Conservation (phyloP, 2,888 invertebrate genomes). For the Serrognathus titanus region DNA sequence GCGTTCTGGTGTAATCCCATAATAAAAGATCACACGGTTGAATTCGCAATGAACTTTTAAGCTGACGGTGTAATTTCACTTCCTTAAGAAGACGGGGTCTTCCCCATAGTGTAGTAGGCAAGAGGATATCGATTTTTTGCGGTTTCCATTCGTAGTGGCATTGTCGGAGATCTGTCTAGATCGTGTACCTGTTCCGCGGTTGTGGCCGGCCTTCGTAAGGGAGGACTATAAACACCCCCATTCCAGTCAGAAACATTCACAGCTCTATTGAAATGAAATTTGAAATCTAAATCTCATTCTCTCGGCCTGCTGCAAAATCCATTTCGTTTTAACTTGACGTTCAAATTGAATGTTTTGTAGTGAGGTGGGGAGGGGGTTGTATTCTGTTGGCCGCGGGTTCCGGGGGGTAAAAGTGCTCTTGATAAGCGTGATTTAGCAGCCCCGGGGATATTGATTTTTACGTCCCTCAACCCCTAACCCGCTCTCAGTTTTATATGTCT, state of each 20-base stretch:
- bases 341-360: constrained; percentile 61
- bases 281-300: constrained; percentile 52
- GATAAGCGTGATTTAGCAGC: constrained; percentile 72
- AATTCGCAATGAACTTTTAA: no score
- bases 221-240: constrained; percentile 7
- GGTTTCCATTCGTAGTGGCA: no score
- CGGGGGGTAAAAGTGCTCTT: constrained; percentile 52
- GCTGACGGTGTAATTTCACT: no score
- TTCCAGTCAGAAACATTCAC: constrained; percentile 31
- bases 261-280: constrained; percentile 44
- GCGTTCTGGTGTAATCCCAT: background rate
- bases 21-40: no score
- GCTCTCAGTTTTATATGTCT: constrained; percentile 55
- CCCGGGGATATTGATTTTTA: constrained; percentile 63
- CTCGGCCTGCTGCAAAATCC: constrained; percentile 54
- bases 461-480: constrained; percentile 49
- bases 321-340: constrained; percentile 59
- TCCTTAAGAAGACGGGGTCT: no score
- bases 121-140: no score
- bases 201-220: background rate
- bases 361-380: constrained; percentile 41
- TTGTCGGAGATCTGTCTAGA: no score
- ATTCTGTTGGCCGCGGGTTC: constrained; percentile 40
- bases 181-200: no score
- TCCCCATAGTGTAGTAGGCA: no score